These are phyloP conservation scores for Erebia aethiops DNA, from an alignment of 2,888 invertebrate species.

Conservation along the genomic window DNA sequence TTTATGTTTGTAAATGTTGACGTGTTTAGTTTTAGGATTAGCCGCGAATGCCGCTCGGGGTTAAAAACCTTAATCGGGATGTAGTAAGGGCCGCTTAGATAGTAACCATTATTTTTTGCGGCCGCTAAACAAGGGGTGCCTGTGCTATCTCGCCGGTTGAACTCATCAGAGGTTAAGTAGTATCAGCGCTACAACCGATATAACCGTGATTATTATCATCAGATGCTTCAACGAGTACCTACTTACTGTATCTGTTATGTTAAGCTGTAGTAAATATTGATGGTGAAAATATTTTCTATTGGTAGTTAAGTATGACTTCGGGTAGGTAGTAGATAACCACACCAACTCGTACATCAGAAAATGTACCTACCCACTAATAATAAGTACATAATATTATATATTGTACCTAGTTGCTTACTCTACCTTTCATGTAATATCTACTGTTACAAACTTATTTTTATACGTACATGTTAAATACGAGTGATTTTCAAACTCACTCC, in stretches of 20 bases:
- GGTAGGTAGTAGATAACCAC: no score
- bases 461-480: no score
- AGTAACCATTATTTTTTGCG: background rate
- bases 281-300: background rate
- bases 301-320: no score
- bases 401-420: no score
- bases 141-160: slow-evolving; percentile 9
- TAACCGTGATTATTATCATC: background rate
- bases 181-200: background rate
- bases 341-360: no score
- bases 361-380: no score
- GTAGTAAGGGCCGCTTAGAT: background rate
- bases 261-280: background rate
- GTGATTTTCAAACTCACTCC: slow-evolving; percentile 37
- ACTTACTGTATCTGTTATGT: background rate
- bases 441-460: no score
- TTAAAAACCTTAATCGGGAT: slow-evolving; percentile 8
- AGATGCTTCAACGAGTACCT: background rate
- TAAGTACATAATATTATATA: no score
- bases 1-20: slow-evolving; percentile 33
- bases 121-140: background rate
- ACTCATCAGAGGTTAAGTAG: slow-evolving; percentile 1
- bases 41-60: slow-evolving; percentile 7
- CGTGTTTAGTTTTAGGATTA: slow-evolving; percentile 35
- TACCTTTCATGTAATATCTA: no score